These are phyloP conservation scores for Gavialis gangeticus DNA, from an alignment of 2,113 vertebrate species.

Conservation along the genomic window DNA sequence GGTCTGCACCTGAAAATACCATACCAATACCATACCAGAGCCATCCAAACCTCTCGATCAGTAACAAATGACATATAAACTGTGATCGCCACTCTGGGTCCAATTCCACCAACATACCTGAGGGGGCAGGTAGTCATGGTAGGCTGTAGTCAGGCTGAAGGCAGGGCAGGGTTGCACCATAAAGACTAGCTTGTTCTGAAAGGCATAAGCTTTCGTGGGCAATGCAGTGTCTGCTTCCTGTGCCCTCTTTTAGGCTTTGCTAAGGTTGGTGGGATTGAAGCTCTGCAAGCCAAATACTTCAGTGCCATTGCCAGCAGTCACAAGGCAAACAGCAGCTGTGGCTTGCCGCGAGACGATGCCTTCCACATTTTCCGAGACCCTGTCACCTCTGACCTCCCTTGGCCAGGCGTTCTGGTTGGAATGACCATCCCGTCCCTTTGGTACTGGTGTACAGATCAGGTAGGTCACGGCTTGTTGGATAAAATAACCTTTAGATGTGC, in stretches of 20 bases:
- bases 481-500: not conserved
- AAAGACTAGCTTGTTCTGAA: too few species aligned
- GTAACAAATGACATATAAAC: accelerated
- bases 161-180: too few species aligned
- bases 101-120: accelerated
- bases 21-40: accelerated
- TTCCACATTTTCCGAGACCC: slow-evolving; percentile 96
- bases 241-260: slow-evolving; percentile 83
- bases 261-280: slow-evolving; percentile 89
- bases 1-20: not conserved
- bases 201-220: too few species aligned
- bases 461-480: slow-evolving; percentile 33
- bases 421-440: slow-evolving; percentile 96
- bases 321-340: slow-evolving; percentile 89
- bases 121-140: not conserved
- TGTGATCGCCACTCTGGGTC: not conserved
- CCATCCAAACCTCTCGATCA: not conserved
- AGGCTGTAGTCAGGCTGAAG: not conserved
- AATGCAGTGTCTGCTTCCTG: not conserved
- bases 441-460: slow-evolving; percentile 99
- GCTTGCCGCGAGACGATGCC: slow-evolving; percentile 89
- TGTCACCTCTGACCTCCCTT: slow-evolving; percentile 91
- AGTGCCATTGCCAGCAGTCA: slow-evolving; percentile 84
- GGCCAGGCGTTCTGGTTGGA: slow-evolving; percentile 93
- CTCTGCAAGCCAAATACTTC: slow-evolving; percentile 85